These are phyloP conservation scores for Bicyclus anynana DNA, from an alignment of 1,140 invertebrate genomes.

Conservation along the genomic window DNA sequence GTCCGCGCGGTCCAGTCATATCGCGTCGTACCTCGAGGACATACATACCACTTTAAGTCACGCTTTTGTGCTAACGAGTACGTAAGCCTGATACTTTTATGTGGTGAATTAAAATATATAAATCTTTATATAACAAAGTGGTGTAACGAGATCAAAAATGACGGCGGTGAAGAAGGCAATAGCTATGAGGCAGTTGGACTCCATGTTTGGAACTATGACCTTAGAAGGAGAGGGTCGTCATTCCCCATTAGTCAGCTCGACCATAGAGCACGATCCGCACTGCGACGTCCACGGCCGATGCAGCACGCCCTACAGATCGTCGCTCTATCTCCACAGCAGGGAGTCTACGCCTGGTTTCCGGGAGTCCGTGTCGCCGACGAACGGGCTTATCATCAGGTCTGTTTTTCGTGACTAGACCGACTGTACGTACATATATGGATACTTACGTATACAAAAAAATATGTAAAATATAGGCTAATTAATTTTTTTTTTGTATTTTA, in stretches of 20 bases:
- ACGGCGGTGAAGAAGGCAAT: slow-evolving; percentile 79
- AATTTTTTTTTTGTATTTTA: too few species aligned
- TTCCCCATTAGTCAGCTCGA: slow-evolving; percentile 70
- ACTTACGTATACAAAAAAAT: not conserved
- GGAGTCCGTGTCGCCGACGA: slow-evolving; percentile 76
- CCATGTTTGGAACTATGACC: slow-evolving; percentile 82
- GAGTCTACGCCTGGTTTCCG: slow-evolving; percentile 75
- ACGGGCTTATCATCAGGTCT: slow-evolving; percentile 67
- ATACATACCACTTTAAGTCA: slow-evolving; percentile 60
- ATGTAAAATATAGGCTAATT: too few species aligned
- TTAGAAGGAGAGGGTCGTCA: slow-evolving; percentile 73
- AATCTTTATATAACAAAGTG: not conserved
- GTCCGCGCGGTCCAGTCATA: slow-evolving; percentile 65
- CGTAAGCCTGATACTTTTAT: slow-evolving; percentile 8
- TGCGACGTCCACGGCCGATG: slow-evolving; percentile 84
- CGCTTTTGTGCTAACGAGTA: slow-evolving; percentile 29
- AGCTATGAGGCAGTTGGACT: slow-evolving; percentile 84
- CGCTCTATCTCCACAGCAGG: slow-evolving; percentile 63
- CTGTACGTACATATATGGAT: not conserved
- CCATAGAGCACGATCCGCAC: slow-evolving; percentile 78
- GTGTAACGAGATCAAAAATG: slow-evolving; percentile 48
- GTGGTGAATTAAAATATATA: slow-evolving; percentile 43
- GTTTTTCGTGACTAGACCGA: slow-evolving; percentile 14
- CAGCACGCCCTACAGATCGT: slow-evolving; percentile 70
- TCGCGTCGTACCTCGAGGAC: slow-evolving; percentile 67